A percentile compares a stretch with the other conserved stretches of the same genome.
phyloP scores from a whole-genome alignment of 2,888 invertebrate genomes.

The Pachliopta kotzebuea region DNA sequence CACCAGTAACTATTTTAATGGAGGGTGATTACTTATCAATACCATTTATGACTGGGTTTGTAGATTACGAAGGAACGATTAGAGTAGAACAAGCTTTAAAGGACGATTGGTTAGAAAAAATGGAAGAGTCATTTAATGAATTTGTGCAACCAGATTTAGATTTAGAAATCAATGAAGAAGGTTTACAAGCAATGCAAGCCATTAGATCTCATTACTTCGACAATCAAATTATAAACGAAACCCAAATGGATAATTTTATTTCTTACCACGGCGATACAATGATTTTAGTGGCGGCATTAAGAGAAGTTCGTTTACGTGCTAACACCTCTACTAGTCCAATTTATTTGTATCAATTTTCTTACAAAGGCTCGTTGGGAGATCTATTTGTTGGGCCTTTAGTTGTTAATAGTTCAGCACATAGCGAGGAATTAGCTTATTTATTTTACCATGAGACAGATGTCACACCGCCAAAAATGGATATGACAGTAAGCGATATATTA shows the following conservation, averaged over 20 bases:
- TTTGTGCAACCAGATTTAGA: conserved; percentile 62
- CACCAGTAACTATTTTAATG: conserved; percentile 52
- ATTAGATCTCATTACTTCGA: conserved; percentile 57
- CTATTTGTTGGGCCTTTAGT: conserved; percentile 50
- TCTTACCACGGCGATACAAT: conserved; percentile 66
- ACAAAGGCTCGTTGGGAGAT: conserved; percentile 55
- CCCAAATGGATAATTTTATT: conserved; percentile 46
- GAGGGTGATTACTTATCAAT: conserved; percentile 51
- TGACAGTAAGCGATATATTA: conserved; percentile 51
- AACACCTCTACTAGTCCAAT: conserved; percentile 39
- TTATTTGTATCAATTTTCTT: conserved; percentile 70
- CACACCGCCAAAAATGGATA: conserved; percentile 41
- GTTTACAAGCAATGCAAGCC: conserved; percentile 39
- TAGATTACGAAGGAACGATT: conserved; percentile 68
- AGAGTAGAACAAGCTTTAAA: conserved; percentile 52
- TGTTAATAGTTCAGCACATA: conserved; percentile 55
- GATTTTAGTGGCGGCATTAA: conserved; percentile 60
- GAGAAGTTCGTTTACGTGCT: conserved; percentile 55
- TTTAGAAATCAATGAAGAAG: conserved; percentile 47
- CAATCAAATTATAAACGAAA: conserved; percentile 39
- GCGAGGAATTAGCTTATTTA: conserved; percentile 65
- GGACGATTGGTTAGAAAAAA: conserved; percentile 56
- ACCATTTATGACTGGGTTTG: conserved; percentile 64
- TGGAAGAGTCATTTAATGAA: conserved; percentile 54
- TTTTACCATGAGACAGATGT: conserved; percentile 43